These are phyloP conservation scores for Oryzias sinensis DNA, from an alignment of 2,797 vertebrate genomes.

Conservation along the genomic window DNA sequence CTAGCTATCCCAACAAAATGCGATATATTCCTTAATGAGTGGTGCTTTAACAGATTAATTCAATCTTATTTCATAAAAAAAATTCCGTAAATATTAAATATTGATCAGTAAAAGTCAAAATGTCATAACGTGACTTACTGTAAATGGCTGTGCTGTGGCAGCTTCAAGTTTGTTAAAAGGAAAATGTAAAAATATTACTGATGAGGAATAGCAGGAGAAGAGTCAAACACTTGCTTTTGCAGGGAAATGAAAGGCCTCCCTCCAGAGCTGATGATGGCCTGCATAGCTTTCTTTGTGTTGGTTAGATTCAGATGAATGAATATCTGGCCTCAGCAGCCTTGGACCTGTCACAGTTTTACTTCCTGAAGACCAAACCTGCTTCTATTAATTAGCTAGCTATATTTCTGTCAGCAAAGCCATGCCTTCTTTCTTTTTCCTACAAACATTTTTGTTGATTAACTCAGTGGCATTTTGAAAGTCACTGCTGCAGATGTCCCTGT, in stretches of 20 bases:
- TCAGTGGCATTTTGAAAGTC: conserved; percentile 18
- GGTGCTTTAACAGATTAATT: neutral
- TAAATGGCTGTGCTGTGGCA: neutral
- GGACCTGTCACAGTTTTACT: neutral
- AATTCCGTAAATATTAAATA: neutral
- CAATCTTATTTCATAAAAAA: neutral
- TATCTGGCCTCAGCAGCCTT: neutral
- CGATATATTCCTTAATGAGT: too few relatives aligned
- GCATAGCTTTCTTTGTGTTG: conserved; percentile 1
- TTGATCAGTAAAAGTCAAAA: neutral
- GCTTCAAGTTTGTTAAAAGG: neutral
- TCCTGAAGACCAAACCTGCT: neutral
- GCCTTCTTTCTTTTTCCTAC: neutral
- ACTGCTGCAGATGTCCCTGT: conserved; percentile 28
- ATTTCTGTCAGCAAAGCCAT: neutral
- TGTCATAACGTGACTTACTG: neutral
- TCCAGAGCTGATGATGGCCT: neutral
- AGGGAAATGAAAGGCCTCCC: neutral
- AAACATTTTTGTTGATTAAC: conserved; percentile 14
- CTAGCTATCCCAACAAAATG: too few relatives aligned
- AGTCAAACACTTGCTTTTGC: neutral
- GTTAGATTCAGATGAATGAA: neutral
- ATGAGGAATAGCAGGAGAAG: neutral
- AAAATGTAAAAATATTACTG: neutral
- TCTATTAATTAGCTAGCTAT: neutral